Conservation (phyloP, 2,888 invertebrate genomes). For the Eupithecia vulgata region DNA sequence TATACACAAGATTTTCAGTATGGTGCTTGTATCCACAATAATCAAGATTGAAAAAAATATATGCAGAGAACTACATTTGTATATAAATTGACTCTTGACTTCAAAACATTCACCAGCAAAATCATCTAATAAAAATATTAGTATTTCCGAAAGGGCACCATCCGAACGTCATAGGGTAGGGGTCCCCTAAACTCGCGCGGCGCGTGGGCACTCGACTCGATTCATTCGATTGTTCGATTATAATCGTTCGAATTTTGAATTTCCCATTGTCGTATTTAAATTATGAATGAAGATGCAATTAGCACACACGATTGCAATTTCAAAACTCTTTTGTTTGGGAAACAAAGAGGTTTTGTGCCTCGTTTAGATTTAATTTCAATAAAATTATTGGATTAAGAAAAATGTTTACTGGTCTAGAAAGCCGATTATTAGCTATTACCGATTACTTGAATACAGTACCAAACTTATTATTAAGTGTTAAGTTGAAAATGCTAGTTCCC, state of each 20-base stretch:
- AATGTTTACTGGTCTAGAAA: not conserved
- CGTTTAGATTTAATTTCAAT: slow-evolving; percentile 5
- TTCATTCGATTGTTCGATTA: slow-evolving; percentile 69
- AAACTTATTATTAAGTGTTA: not conserved
- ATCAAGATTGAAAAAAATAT: no score
- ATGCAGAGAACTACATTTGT: not conserved
- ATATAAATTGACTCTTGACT: not conserved
- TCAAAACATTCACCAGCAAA: not conserved
- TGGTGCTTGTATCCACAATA: no score
- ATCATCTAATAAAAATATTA: not conserved
- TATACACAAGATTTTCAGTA: no score
- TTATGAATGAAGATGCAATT: slow-evolving; percentile 61
- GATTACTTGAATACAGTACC: not conserved
- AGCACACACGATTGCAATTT: slow-evolving; percentile 49
- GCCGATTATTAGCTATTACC: no score
- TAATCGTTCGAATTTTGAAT: slow-evolving; percentile 69
- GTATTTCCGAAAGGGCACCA: not conserved
- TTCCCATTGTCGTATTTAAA: slow-evolving; percentile 62
- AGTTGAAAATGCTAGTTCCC: no score
- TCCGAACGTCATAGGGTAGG: slow-evolving; percentile 23
- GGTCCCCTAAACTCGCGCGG: slow-evolving; percentile 55
- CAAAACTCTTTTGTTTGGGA: slow-evolving; percentile 37
- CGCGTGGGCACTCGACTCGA: slow-evolving; percentile 69
- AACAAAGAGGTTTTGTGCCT: slow-evolving; percentile 28
- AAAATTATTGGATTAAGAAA: not conserved